Conservation (phyloP, 2,113 vertebrate genomes). For the Bostrychus sinensis region DNA sequence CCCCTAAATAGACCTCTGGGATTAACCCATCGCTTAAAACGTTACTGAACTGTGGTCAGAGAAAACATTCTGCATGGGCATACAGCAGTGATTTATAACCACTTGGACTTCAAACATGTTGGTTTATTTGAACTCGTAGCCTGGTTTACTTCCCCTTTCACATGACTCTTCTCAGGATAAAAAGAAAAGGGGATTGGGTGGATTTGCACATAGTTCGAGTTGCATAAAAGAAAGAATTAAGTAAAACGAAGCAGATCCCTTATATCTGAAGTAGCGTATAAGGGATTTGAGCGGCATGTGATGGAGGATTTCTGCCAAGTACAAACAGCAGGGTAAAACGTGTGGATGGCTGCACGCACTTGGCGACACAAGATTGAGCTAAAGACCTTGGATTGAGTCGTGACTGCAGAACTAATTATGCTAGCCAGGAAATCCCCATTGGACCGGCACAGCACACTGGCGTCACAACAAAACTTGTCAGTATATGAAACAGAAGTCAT, state of each 20-base stretch:
- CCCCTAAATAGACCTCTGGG: constrained; percentile 30
- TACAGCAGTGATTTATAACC: constrained; percentile 45
- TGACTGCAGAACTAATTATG: constrained; percentile 6
- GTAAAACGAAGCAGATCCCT: constrained; percentile 23
- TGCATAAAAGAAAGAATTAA: constrained; percentile 61
- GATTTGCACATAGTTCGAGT: constrained; percentile 29
- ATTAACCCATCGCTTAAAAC: constrained; percentile 40
- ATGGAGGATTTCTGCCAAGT: constrained; percentile 58
- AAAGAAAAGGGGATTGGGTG: constrained; percentile 16
- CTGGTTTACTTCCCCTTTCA: constrained; percentile 52
- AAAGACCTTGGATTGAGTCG: constrained; percentile 23
- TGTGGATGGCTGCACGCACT: neutral
- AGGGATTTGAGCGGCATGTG: constrained; percentile 64
- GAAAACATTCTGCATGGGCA: constrained; percentile 33
- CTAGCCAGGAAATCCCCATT: too few relatives aligned
- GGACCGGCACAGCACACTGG: too few relatives aligned
- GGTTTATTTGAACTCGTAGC: constrained; percentile 53
- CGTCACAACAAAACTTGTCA: too few relatives aligned
- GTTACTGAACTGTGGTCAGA: constrained; percentile 34
- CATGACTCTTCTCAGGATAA: constrained; percentile 57
- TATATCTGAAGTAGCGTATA: constrained; percentile 40
- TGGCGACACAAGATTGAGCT: constrained; percentile 26
- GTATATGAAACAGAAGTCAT: too few relatives aligned
- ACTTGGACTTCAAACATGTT: constrained; percentile 44
- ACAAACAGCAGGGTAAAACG: constrained; percentile 10